Evolutionary conservation across 2,113 vertebrate species (phyloP).

Genomic region (Cygnus atratus): DNA sequence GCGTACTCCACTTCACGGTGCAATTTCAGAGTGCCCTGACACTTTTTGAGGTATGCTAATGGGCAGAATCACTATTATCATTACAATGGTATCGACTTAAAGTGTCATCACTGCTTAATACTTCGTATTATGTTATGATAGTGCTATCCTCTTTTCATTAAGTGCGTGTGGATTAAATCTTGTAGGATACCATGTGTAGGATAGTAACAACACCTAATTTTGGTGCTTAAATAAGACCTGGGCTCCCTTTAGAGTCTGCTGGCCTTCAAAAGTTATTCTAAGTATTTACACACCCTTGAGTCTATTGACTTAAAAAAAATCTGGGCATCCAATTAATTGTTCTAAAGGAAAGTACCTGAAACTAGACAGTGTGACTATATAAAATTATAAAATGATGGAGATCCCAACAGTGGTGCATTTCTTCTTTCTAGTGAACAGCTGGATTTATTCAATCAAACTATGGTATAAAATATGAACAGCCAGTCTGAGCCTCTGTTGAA

Average conservation of each 20-base stretch:
- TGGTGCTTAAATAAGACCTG: background rate
- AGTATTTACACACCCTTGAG: background rate
- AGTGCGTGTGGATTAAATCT: background rate
- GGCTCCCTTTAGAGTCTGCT: background rate
- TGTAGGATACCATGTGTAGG: background rate
- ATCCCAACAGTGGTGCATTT: background rate
- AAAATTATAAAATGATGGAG: background rate
- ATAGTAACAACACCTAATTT: background rate
- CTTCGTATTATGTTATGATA: background rate
- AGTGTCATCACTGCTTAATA: background rate
- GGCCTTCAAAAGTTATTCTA: background rate
- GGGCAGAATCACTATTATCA: background rate
- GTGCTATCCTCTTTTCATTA: background rate
- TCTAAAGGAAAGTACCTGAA: background rate
- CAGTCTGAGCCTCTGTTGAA: conserved; percentile 42
- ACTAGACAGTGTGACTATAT: background rate
- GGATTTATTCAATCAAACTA: conserved; percentile 42
- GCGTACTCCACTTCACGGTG: background rate
- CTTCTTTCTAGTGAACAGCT: background rate
- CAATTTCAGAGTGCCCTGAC: background rate
- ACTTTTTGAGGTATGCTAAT: background rate
- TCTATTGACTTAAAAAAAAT: background rate
- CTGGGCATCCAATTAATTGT: background rate
- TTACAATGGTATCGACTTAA: background rate
- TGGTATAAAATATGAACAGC: background rate